Conservation (phyloP, 2,888 invertebrate genomes). For the Drosophila mulleri region DNA sequence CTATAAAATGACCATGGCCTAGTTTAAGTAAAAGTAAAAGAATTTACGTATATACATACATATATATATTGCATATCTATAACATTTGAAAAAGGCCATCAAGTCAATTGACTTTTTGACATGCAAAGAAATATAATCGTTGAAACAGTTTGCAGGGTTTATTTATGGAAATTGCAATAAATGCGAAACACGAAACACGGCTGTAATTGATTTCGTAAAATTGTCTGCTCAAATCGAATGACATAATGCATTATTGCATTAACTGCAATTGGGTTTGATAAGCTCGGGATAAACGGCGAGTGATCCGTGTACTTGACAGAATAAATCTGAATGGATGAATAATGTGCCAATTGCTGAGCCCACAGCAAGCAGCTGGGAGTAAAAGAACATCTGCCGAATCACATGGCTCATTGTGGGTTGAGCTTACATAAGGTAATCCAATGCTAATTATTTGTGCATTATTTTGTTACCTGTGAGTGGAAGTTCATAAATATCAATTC, state of each 20-base stretch:
- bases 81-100: neutral
- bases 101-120: neutral
- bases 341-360: conserved; percentile 4
- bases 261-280: neutral
- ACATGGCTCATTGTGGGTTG: neutral
- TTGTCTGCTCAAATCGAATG: neutral
- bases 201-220: neutral
- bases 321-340: conserved; percentile 1
- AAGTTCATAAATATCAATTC: neutral
- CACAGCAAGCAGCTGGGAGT: neutral
- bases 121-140: too few species aligned
- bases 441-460: neutral
- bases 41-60: too few species aligned
- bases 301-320: neutral
- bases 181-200: too few species aligned
- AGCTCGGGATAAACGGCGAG: neutral
- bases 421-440: neutral
- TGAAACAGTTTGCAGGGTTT: neutral
- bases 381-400: neutral
- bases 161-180: neutral
- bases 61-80: neutral
- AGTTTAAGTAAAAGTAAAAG: too few species aligned
- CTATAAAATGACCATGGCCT: too few species aligned
- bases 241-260: neutral
- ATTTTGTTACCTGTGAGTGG: neutral